Base-by-base conservation (phyloP, 2,113 vertebrate genomes). In the Phaethon lepturus region DNA sequence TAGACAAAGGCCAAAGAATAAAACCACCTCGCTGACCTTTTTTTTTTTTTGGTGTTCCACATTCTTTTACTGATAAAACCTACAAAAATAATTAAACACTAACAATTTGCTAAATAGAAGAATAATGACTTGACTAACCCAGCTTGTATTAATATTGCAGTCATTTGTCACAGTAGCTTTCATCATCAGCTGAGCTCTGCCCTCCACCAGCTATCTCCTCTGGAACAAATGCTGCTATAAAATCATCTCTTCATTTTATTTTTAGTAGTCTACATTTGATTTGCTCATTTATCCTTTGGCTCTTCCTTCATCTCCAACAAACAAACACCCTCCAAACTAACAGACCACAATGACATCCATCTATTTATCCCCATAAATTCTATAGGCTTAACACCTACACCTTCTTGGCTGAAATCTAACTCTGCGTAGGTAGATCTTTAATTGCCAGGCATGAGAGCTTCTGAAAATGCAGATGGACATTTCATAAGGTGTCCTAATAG, bases 151-250 rank as follows among this genome's bases (percentile, higher is more conserved):
- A 89, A 94, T 64, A 80, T 40, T 73, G 87, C 31, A 85, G 59
- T 55, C 53, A 77, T 88, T 92, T 79, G 56, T 90, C 88, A 90
- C 52, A 90, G 44, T 7, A 73, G 47, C 64, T 93, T 91, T 92
- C 59, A 92, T 50, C 69, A 90, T 28, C 29, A 94, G 29, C 64
- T 63, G 59, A 87, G 38, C 55, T 91, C 63, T 84, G 56, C 19
- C 18, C 73, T 84, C 38, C 35, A 84, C 74, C 73, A 94, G 64
- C 45, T 63, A 59, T 18, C 19, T 95, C 23, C 56, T 78, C 58
- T 67, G 20, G n/a, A 93, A 92, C 8, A 90, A 92, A 81, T 44
- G 82, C 20, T 33, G 67, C 56, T 40, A 19, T 13, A 76, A 93
- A 96, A 89, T 92, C 13, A 67, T 80, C 9, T 86, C 38, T 86